phyloP scores from a whole-genome alignment of 1,140 invertebrate genomes.

The Araneus ventricosus region DNA sequence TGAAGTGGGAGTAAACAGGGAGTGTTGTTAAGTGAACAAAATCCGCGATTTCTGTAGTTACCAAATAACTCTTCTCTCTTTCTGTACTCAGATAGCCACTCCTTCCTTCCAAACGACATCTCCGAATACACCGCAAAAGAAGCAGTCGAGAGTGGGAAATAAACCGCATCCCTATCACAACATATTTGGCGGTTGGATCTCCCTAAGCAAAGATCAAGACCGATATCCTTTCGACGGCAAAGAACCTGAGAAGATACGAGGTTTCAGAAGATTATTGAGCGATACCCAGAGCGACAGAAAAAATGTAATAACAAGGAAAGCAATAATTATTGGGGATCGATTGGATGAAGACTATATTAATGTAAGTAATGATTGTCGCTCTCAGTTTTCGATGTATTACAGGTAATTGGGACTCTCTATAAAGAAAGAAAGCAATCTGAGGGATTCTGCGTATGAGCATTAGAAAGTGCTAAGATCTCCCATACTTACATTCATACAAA shows the following conservation, averaged over 20 bases:
- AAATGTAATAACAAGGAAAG: not conserved
- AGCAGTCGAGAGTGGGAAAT: too few relatives aligned
- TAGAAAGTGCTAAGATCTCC: too few relatives aligned
- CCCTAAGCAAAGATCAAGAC: not conserved
- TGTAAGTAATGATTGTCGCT: not conserved
- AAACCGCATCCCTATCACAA: not conserved
- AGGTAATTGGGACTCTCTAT: too few relatives aligned
- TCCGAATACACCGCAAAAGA: not conserved
- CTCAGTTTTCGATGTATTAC: not conserved
- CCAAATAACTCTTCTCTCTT: not conserved
- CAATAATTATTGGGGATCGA: constrained; percentile 15
- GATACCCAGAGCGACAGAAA: not conserved
- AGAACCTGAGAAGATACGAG: not conserved
- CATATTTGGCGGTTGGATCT: constrained; percentile 50
- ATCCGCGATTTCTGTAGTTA: too few relatives aligned
- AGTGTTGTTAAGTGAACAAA: too few relatives aligned
- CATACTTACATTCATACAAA: too few relatives aligned
- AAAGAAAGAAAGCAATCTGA: too few relatives aligned
- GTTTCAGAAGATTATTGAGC: not conserved
- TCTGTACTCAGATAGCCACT: not conserved
- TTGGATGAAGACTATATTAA: constrained; percentile 38
- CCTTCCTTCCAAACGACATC: not conserved
- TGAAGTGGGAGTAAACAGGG: too few relatives aligned
- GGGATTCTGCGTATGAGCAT: too few relatives aligned
- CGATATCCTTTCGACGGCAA: not conserved